Conservation (phyloP, 2,797 vertebrate genomes). For the Cephalopachus bancanus region DNA sequence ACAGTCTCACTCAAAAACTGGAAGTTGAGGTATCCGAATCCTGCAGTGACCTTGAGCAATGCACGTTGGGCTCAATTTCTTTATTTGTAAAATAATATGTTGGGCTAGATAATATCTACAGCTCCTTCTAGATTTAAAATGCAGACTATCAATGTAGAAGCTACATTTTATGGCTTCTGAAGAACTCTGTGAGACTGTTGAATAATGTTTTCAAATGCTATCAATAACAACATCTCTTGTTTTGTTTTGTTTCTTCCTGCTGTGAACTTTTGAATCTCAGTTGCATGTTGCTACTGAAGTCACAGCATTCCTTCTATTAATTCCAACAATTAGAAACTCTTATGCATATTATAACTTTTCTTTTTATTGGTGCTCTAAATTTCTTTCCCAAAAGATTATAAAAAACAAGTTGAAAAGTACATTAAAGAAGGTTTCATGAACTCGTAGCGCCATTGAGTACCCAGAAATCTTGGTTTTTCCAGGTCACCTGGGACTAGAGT, state of each 20-base stretch:
- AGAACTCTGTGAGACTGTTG: not conserved
- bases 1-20: not conserved
- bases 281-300: not conserved
- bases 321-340: conserved; percentile 34
- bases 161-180: not conserved
- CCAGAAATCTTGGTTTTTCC: conserved; percentile 10
- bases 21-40: not conserved
- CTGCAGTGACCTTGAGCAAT: not conserved
- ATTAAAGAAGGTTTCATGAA: conserved; percentile 48
- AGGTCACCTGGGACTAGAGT: not conserved
- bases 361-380: not conserved
- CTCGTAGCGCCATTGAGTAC: not conserved
- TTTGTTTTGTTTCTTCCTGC: not conserved
- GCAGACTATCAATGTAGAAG: not conserved
- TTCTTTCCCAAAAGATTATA: conserved; percentile 8
- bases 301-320: not conserved
- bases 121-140: not conserved
- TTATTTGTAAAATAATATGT: conserved; percentile 21
- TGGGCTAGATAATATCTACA: not conserved
- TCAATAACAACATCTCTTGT: not conserved
- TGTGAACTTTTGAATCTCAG: not conserved
- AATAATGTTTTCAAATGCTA: not conserved
- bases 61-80: not conserved
- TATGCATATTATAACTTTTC: conserved; percentile 17
- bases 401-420: conserved; percentile 13